Base-by-base conservation (phyloP, 2,888 invertebrate species). In the Spodoptera exigua region DNA sequence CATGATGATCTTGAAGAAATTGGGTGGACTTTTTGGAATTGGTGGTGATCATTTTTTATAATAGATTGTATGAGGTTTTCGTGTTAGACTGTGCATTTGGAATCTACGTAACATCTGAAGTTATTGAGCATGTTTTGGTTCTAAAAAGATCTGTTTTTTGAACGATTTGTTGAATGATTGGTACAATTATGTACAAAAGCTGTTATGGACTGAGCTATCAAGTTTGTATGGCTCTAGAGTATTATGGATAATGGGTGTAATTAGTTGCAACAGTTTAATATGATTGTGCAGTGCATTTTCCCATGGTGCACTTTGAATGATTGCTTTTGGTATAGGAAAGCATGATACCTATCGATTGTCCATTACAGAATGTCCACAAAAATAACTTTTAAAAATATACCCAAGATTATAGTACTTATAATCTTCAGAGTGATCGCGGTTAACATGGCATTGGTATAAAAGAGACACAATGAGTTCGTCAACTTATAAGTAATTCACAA, bases 181-280 rank as follows among this genome's bases (percentile, higher is more conserved):
- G 32, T 56, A 52, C 48, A 61, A 62, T 74, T 60, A 74, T 36
- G 32, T 35, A 44, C 36, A 59, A 41, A 55, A 17, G 17, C 34
- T 27, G 21, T 52, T 58, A 36, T 52, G 17, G 7, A 9, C 27
- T 7, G 27, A 27, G 27, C 27, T 27, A 27, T 27, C 27, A 35
- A 17, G 37, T 32, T 45, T 46, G 17, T 12, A 43, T 16, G 35
- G 35, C n/a, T 13, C 44, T 41, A 14, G 11, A 35, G 37, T 41
- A 18, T 51, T 46, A 57, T 68, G 18, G n/a, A 39, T 61, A 61
- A 54, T 61, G 40, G 10, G 10, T 17, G 40, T n/a, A 34, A 68
- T 68, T 57, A 51, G 12, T 12, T 40, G 5, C 11, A 40, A 17
- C 40, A 27, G 27, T 12, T 17, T 17, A 17, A 12, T 17, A 13